Evolutionary conservation across 2,888 invertebrate species (phyloP), one percentile per base, ranked within the genome.

Genomic region (Parnassius apollo): DNA sequence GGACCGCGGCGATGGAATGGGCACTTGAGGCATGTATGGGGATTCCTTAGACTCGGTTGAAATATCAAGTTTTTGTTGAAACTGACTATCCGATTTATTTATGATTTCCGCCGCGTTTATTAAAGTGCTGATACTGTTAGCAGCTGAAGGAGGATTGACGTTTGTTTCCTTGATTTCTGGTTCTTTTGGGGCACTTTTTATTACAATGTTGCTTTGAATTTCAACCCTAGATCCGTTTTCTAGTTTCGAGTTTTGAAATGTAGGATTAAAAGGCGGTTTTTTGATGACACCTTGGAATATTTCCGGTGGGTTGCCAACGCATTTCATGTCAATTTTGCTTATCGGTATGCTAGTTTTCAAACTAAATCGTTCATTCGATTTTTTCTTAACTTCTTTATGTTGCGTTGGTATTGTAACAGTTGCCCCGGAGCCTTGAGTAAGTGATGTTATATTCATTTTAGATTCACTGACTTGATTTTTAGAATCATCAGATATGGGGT

Each of bases 281-380:
- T 72, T 81, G 69, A 55, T 59, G 66, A 35, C 69, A 44, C 69
- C 76, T 65, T 81, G 81, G 49, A 76, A 77, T 50, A 75, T 62
- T 13, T 86, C 85, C 8, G 85, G 73, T 44, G 78, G 70, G 50
- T 74, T 80, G 50, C 71, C 81, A 1, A 91, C 88, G 68, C 86
- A 87, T 73, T 90, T 91, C 80, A 91, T 84, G 68, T 91, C 91
- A 49, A 91, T 84, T 72, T 91, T 90, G 64, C 89, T 90, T 56
- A 91, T 91, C 3, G 92, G 92, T 69, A 92, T 92, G 70, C 91
- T 91, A 0, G 92, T 91, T 82, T 88, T 92, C 13, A 92, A 72
- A 66, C 91, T 91, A 57, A 86, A 90, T 57, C 87, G 75, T 75
- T 91, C 91, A 11, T 75, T 59, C 42, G 80, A 67, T 74, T 90